phyloP scores from a whole-genome alignment of 2,797 vertebrate species.

The Anguilla marmorata region DNA sequence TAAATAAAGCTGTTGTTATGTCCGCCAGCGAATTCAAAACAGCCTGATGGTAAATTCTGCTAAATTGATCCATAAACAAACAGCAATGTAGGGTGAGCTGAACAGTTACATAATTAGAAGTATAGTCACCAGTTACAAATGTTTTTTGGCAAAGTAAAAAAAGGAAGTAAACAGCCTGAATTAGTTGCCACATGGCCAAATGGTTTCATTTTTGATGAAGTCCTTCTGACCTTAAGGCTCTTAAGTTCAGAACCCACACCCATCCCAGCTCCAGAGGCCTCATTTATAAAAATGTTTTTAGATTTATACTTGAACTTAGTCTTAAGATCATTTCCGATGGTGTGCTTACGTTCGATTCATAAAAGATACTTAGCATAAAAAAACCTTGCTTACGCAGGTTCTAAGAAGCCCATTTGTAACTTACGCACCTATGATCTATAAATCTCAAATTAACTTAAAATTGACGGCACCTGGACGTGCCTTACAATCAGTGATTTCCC shows the following conservation, averaged over 20 bases:
- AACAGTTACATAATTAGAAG: slow-evolving; percentile 69
- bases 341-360: no score
- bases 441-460: no score
- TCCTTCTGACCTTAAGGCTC: not conserved
- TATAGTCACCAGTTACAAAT: slow-evolving; percentile 67
- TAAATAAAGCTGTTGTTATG: not conserved
- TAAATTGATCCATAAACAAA: slow-evolving; percentile 48
- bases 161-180: slow-evolving; percentile 44
- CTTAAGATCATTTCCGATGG: no score
- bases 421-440: no score
- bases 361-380: no score
- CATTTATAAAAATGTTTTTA: no score
- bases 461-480: no score
- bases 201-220: slow-evolving; percentile 48
- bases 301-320: no score
- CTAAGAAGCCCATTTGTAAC: no score
- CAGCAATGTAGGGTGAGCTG: slow-evolving; percentile 53
- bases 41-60: slow-evolving; percentile 59
- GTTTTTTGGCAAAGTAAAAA: slow-evolving; percentile 65
- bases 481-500: no score
- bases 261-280: not conserved
- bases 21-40: not conserved
- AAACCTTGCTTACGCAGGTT: no score
- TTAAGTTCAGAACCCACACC: not conserved
- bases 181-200: slow-evolving; percentile 27